Conservation (phyloP, 2,113 vertebrate genomes). For the Ammospiza nelsoni region DNA sequence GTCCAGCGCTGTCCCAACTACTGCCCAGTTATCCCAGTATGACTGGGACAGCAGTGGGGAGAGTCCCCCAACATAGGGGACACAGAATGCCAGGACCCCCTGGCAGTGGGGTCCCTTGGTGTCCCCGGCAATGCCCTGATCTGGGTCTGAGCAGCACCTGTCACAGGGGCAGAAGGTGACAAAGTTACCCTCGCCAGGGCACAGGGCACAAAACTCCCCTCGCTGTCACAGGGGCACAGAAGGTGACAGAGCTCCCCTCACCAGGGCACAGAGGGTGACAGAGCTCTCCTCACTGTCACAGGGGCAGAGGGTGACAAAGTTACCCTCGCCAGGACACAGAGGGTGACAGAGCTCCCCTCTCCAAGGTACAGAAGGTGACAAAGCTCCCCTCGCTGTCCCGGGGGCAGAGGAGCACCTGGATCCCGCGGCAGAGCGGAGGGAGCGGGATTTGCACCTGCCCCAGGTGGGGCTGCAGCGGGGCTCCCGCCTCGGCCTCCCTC, state of each 20-base stretch:
- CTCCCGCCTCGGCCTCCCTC: not conserved
- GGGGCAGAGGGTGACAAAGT: too few relatives aligned
- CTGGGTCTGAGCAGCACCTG: not conserved
- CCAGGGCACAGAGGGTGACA: not conserved
- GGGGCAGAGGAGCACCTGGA: not conserved
- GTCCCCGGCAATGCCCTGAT: fast-evolving
- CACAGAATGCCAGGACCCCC: not conserved
- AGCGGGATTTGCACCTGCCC: not conserved
- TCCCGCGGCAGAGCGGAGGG: not conserved
- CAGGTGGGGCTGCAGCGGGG: not conserved
- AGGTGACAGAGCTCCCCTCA: too few relatives aligned
- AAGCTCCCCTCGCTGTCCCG: not conserved
- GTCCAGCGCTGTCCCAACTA: fast-evolving
- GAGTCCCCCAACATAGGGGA: too few relatives aligned
- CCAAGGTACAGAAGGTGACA: too few relatives aligned
- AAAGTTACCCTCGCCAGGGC: too few relatives aligned
- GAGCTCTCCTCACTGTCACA: too few relatives aligned
- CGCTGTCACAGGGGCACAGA: too few relatives aligned
- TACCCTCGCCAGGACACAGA: not conserved
- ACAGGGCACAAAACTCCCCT: too few relatives aligned
- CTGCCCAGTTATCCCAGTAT: not conserved
- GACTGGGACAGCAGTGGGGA: not conserved
- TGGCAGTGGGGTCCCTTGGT: fast-evolving
- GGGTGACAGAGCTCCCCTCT: too few relatives aligned
- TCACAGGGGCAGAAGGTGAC: not conserved